Evolutionary conservation across 2,797 vertebrate species (phyloP), one percentile per base, ranked within the genome.

Genomic region (Sebastes trivittatus): DNA sequence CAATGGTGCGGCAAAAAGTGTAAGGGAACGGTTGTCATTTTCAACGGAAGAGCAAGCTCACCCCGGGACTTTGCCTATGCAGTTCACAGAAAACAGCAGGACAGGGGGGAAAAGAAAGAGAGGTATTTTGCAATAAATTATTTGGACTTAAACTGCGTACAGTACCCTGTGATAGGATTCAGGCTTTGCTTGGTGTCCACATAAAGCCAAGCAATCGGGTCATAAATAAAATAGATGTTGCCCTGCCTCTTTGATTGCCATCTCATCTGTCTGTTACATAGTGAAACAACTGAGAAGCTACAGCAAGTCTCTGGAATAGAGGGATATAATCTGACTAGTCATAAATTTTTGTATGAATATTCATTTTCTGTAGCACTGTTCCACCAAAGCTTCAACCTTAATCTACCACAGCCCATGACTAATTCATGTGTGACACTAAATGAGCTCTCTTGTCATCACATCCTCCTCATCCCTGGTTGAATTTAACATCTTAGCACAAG

Each of bases 1-100:
- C 96, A 96, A 96, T 97, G 96, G 95, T 83, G 95, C 95, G 93
- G 94, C 92, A 96, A 95, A 95, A 96, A 95, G 93, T 94, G 95
- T 95, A 94, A 95, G 88, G 94, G 92, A 95, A 94, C 94, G 90
- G 92, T 90, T 91, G 94, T 89, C 94, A 93, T 95, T 95, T 92
- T 94, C 90, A 91, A 94, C 90, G 92, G 94, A 94, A 95, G 95
- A 96, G 94, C 93, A 88, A 84, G 82, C 93, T 93, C 93, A 94
- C 94, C 95, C 95, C 78, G 63, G 94, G 93, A 95, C 95, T 95
- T 94, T 95, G 94, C 94, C 94, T 91, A 87, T 94, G 94, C 92
- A 91, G 90, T 94, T 92, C 89, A 89, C 83, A 89, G 85, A 84
- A 49, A 92, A 94, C 94, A 94, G 94, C 95, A 73, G 93, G 93